Conservation (phyloP, 2,888 invertebrate species). For the Amphiduros pacificus region DNA sequence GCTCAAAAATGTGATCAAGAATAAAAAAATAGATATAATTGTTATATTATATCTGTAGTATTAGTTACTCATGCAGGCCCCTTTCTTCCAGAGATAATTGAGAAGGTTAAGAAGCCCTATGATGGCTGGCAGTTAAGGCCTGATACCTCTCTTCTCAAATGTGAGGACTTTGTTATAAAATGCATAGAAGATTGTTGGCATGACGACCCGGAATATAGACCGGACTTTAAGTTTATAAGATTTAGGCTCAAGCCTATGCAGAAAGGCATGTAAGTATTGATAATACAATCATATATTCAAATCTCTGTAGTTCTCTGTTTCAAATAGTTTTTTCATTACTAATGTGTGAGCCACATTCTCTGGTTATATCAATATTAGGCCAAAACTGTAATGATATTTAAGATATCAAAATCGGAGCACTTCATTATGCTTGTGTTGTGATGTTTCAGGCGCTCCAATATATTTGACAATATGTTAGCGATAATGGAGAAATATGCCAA, state of each 20-base stretch:
- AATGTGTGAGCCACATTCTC: no score
- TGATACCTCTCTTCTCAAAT: slow-evolving; percentile 76
- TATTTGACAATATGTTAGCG: slow-evolving; percentile 96
- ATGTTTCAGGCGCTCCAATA: slow-evolving; percentile 68
- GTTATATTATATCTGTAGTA: no score
- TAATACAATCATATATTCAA: no score
- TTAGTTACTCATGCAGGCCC: no score
- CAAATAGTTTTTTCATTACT: no score
- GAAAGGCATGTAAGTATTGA: slow-evolving; percentile 69
- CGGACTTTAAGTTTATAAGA: slow-evolving; percentile 83
- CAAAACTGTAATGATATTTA: no score
- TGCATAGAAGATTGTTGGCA: slow-evolving; percentile 94
- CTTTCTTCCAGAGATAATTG: slow-evolving; percentile 48
- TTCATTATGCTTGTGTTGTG: no score
- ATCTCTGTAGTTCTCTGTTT: no score
- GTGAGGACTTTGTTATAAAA: slow-evolving; percentile 64
- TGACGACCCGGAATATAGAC: slow-evolving; percentile 84
- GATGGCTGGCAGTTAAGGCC: slow-evolving; percentile 42
- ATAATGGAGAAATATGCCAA: slow-evolving; percentile 98
- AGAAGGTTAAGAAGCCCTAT: slow-evolving; percentile 42
- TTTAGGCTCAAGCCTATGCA: slow-evolving; percentile 87
- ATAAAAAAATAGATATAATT: no score
- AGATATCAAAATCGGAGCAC: no score
- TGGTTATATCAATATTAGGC: no score
- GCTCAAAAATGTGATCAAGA: no score